These are phyloP conservation scores for Petroica traversi DNA, from an alignment of 2,113 vertebrate species.

Conservation along the genomic window DNA sequence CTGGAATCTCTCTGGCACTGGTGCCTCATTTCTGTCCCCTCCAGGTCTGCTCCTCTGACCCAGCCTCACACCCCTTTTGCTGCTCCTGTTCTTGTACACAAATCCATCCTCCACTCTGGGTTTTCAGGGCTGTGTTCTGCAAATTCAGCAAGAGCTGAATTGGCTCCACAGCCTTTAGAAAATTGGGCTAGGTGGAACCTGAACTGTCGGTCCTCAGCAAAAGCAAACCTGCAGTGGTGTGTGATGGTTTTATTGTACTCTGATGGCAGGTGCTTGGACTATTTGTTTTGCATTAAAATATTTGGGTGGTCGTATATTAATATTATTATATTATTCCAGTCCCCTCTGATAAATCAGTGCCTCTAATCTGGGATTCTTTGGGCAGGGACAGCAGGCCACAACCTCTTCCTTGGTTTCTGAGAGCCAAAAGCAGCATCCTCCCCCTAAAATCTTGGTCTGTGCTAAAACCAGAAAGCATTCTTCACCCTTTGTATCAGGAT, in stretches of 20 bases:
- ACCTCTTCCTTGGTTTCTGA: not conserved
- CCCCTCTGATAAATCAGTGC: not conserved
- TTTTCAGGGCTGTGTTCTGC: rapidly evolving
- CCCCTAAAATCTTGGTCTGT: not conserved
- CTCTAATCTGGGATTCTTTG: not conserved
- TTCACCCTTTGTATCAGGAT: not conserved
- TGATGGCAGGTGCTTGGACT: not conserved
- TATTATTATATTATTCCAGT: not conserved
- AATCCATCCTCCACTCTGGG: not conserved
- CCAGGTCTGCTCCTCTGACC: not conserved
- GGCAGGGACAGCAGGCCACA: not conserved
- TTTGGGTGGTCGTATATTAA: not conserved
- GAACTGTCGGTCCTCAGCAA: not conserved
- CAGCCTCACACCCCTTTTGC: not conserved
- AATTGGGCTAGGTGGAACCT: not conserved
- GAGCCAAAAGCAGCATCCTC: not conserved
- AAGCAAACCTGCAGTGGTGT: not conserved
- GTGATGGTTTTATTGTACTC: not conserved
- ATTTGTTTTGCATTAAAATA: not conserved
- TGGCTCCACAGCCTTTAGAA: not conserved
- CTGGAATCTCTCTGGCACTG: not conserved
- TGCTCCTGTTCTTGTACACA: not conserved
- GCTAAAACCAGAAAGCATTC: not conserved
- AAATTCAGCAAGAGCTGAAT: not conserved
- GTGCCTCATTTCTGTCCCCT: not conserved